Evolutionary conservation across 2,113 vertebrate species (phyloP).

Genomic region (Gallinago jamesoni): DNA sequence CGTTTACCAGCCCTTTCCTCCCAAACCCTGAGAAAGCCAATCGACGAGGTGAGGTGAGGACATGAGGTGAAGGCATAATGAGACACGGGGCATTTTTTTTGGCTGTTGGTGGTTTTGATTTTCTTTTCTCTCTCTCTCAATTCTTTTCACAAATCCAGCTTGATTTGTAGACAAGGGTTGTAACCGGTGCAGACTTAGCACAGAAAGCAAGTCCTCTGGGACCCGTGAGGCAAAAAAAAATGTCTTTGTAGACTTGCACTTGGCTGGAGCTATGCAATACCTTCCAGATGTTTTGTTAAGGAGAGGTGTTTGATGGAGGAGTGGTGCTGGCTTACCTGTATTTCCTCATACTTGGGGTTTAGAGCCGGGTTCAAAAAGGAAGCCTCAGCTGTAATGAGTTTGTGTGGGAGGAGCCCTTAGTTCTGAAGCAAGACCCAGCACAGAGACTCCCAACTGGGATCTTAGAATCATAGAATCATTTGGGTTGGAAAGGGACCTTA

Average conservation of each 20-base stretch:
- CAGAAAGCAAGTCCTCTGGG: background rate
- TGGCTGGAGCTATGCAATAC: background rate
- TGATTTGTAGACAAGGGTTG: background rate
- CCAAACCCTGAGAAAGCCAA: background rate
- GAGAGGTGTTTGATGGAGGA: background rate
- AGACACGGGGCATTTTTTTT: background rate
- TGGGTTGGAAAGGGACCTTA: too few relatives aligned
- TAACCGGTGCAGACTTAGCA: background rate
- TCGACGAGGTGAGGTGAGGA: background rate
- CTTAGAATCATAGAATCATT: background rate
- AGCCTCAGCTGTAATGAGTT: background rate
- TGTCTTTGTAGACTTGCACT: background rate
- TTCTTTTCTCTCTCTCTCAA: background rate
- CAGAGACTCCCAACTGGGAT: background rate
- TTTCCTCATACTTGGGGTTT: conserved; percentile 1
- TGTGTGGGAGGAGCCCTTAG: background rate
- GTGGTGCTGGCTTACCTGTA: background rate
- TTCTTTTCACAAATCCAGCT: background rate
- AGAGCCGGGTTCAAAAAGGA: background rate
- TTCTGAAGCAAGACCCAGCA: background rate
- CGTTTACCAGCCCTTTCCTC: background rate
- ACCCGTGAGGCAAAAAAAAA: background rate
- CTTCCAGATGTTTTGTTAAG: background rate
- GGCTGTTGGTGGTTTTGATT: background rate
- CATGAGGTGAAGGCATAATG: background rate